Evolutionary conservation across 2,888 invertebrate genomes (phyloP), one percentile per base, ranked within the genome.

Genomic region (Euspilapteryx auroguttella): DNA sequence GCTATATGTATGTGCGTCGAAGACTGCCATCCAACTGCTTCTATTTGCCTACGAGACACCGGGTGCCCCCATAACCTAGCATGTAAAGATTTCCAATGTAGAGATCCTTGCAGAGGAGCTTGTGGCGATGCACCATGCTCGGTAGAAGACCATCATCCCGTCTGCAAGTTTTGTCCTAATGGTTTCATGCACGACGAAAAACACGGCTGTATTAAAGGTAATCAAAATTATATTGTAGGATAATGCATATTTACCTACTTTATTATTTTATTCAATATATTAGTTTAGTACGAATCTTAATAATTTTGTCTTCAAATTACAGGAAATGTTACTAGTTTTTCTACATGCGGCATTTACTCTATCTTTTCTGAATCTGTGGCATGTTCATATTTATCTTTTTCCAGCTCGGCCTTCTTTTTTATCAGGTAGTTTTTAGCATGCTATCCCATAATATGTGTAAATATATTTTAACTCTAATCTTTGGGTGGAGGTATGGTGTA

Each of bases 121-220:
- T 87, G 86, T 66, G 93, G 93, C 75, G 87, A 89, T 49, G 87
- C 90, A 44, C 93, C 94, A 50, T 94, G 94, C 80, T 87, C 87
- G 76, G 93, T 93, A 50, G 91, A 93, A 83, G 90, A 93, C 73
- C 94, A 94, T 80, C 90, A 88, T 79, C 89, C 94, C 47, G 86
- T 89, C 71, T 94, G 94, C 88, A 91, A 92, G 85, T 92, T 90
- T 83, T 94, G 94, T 81, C 92, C 94, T 58, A 83, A 83, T 73
- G 94, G 93, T 80, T 94, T 88, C 82, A 86, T 86, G 79, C 87
- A 89, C 71, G 92, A 94, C 79, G 84, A 89, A 62, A 86, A 86
- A 81, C 87, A 88, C 79, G 93, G 93, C 87, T 94, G 94, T 82
- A 85, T 89, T 79, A 90, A 92, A 93, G 93, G 94, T 94, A 94